These are phyloP conservation scores for Ciona savignyi DNA, from an alignment of 23 tunicate species.

Conservation along the genomic window DNA sequence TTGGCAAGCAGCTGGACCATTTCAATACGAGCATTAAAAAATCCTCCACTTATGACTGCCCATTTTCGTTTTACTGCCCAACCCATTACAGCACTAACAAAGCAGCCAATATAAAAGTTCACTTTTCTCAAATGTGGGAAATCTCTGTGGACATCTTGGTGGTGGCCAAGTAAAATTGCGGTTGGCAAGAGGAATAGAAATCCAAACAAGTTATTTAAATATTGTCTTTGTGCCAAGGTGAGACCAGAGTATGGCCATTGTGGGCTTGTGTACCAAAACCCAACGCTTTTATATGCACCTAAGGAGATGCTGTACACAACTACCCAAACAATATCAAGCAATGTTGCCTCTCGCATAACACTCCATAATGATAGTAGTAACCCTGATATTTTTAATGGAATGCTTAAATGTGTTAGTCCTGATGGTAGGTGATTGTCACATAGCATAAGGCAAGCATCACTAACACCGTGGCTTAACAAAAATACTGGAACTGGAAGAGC, in stretches of 20 bases:
- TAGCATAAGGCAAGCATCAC: constrained; percentile 67
- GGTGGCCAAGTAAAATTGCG: constrained; percentile 66
- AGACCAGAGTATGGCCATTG: constrained; percentile 83
- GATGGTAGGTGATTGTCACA: constrained; percentile 62
- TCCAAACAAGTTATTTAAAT: constrained; percentile 54
- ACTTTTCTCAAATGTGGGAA: constrained; percentile 53
- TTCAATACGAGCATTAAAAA: constrained; percentile 13
- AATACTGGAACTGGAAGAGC: constrained; percentile 66
- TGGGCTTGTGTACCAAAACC: constrained; percentile 76
- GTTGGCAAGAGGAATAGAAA: constrained; percentile 30
- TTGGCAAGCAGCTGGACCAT: constrained; percentile 55
- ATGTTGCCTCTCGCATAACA: constrained; percentile 9
- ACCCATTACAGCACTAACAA: constrained; percentile 69
- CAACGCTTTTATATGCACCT: constrained; percentile 65
- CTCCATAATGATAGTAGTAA: constrained; percentile 47
- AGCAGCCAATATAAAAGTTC: constrained; percentile 58
- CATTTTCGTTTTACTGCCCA: constrained; percentile 66
- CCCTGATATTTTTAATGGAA: constrained; percentile 63
- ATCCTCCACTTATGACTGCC: constrained; percentile 13
- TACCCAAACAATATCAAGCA: constrained; percentile 39
- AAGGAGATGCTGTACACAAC: constrained; percentile 39
- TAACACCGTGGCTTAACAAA: constrained; percentile 54
- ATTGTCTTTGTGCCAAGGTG: constrained; percentile 43
- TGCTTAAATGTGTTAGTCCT: constrained; percentile 42
- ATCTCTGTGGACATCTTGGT: constrained; percentile 27